phyloP scores from a whole-genome alignment of 2,113 vertebrate genomes.

The Ptilonorhynchus violaceus region DNA sequence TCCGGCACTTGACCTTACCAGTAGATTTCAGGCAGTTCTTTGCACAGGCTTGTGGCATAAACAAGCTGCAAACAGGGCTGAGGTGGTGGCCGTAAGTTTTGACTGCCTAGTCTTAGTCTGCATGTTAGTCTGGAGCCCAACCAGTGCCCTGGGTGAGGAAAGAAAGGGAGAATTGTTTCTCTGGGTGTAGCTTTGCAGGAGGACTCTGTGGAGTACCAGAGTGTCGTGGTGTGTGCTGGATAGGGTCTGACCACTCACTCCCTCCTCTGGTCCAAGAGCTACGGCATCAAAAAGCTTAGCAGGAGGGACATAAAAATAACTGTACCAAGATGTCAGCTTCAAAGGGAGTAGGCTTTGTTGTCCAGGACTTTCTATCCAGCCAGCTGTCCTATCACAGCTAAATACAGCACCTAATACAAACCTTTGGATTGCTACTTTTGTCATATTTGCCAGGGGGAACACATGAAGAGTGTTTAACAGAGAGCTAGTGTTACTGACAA shows the following conservation, averaged over 20 bases:
- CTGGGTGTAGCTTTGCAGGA: not conserved
- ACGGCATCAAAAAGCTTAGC: not conserved
- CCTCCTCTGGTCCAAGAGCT: not conserved
- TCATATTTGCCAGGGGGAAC: not conserved
- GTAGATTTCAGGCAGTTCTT: not conserved
- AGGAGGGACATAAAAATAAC: not conserved
- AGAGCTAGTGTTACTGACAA: not conserved
- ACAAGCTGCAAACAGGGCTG: not conserved
- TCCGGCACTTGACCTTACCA: not conserved
- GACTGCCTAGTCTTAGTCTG: not conserved
- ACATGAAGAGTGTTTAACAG: not conserved
- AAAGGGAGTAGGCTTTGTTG: not conserved
- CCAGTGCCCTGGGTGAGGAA: accelerated
- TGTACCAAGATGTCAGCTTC: not conserved
- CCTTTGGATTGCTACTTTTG: not conserved
- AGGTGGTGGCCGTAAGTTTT: not conserved
- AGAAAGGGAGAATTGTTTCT: not conserved
- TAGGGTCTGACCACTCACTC: not conserved
- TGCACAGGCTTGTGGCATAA: not conserved
- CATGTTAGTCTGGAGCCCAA: not conserved
- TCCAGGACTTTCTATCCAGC: not conserved
- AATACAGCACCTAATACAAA: not conserved
- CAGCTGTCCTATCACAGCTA: not conserved
- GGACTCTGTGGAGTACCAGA: not conserved
- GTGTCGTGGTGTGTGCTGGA: accelerated